Percentiles rank a stretch among this genome's conserved stretches.
Evolutionary conservation across 2,113 vertebrate species (phyloP).

Genomic region (Melospiza melodia): DNA sequence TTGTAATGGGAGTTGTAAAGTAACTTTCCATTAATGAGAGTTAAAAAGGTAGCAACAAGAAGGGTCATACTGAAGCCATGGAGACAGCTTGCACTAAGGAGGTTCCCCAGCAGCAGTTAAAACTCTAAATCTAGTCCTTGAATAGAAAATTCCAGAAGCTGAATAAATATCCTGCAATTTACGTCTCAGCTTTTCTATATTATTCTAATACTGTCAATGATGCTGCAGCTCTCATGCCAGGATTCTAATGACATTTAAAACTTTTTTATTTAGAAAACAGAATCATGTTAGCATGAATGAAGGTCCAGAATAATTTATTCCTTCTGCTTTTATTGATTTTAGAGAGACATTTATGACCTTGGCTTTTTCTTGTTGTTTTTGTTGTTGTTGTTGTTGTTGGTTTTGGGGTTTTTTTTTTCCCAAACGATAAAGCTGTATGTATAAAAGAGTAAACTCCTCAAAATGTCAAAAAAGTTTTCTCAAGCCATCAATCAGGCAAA

Average conservation of each 20-base stretch:
- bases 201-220: background rate
- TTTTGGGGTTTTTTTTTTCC: accelerated
- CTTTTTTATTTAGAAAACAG: background rate
- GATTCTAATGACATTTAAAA: background rate
- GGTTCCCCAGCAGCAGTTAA: background rate
- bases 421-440: background rate
- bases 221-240: background rate
- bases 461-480: constrained; percentile 20
- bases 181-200: background rate
- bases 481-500: constrained; percentile 9
- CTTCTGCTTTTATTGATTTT: constrained; percentile 37
- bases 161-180: background rate
- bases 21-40: background rate
- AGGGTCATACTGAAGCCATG: background rate
- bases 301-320: background rate
- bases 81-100: background rate
- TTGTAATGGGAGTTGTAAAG: background rate
- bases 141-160: background rate
- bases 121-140: background rate
- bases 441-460: background rate
- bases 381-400: accelerated
- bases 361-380: background rate
- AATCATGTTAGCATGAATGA: background rate
- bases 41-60: background rate
- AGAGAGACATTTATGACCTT: constrained; percentile 2